phyloP scores from a whole-genome alignment of 2,797 vertebrate genomes.

The Tadarida brasiliensis region DNA sequence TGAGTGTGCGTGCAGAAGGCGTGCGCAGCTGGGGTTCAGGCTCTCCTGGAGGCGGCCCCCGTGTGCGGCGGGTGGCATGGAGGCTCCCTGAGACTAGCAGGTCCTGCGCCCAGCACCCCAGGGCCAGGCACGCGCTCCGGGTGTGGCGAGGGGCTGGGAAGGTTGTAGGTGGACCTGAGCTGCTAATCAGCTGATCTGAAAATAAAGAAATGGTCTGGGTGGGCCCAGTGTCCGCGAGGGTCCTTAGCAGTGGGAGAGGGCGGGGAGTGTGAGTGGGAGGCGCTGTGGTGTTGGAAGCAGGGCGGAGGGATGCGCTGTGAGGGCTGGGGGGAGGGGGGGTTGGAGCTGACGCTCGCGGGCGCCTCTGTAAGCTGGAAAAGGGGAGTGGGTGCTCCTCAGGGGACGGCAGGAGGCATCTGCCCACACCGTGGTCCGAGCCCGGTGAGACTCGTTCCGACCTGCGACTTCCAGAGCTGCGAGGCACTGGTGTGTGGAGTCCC shows the following conservation, averaged over 20 bases:
- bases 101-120: background rate
- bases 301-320: background rate
- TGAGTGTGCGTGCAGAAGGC: background rate
- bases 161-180: background rate
- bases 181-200: background rate
- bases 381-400: background rate
- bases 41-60: background rate
- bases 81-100: background rate
- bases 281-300: background rate
- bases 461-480: background rate
- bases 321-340: background rate
- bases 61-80: no score
- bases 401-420: background rate
- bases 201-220: background rate
- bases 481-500: background rate
- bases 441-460: background rate
- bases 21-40: background rate
- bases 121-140: background rate
- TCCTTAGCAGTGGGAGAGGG: background rate
- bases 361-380: background rate
- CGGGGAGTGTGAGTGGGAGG: background rate
- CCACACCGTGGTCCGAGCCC: background rate
- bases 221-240: background rate
- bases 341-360: background rate
- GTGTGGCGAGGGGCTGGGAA: no score